Conservation (phyloP, 2,888 invertebrate species). For the Sinodicranocentrus sp. region DNA sequence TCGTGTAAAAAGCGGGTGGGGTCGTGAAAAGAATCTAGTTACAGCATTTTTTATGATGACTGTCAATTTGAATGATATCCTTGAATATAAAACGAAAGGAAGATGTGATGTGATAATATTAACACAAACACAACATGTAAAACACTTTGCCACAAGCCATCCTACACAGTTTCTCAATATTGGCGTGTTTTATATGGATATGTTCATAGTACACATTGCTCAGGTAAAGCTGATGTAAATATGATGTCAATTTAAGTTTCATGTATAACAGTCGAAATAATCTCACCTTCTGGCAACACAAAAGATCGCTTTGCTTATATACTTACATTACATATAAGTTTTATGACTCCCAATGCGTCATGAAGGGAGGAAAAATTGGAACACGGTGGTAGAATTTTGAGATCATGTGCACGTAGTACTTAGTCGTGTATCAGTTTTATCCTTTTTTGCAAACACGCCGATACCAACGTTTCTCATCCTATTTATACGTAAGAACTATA, state of each 20-base stretch:
- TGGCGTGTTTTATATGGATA: too few species aligned
- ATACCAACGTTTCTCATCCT: too few species aligned
- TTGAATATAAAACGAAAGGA: constrained; percentile 9
- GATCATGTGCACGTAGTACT: too few species aligned
- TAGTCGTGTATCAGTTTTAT: too few species aligned
- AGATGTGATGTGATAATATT: background rate
- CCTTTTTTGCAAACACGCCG: too few species aligned
- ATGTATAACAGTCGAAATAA: background rate
- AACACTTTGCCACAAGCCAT: constrained; percentile 5
- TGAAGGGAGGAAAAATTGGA: background rate
- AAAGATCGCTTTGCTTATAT: too few species aligned
- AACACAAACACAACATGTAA: background rate
- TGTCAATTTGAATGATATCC: constrained; percentile 41
- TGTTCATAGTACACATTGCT: too few species aligned
- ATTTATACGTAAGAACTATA: background rate
- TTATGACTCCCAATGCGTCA: constrained; percentile 17
- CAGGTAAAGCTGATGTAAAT: too few species aligned
- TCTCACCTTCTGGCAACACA: constrained; percentile 11
- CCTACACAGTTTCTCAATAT: background rate
- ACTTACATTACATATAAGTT: background rate
- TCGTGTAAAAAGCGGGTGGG: constrained; percentile 20
- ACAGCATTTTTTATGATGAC: constrained; percentile 27
- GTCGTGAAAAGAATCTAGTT: constrained; percentile 29
- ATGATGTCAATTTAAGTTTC: background rate
- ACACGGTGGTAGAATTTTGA: background rate